Percentiles rank a stretch among this genome's conserved stretches.
Evolutionary conservation across 2,113 vertebrate species (phyloP).

Genomic region (Phalacrocorax pelagicus): DNA sequence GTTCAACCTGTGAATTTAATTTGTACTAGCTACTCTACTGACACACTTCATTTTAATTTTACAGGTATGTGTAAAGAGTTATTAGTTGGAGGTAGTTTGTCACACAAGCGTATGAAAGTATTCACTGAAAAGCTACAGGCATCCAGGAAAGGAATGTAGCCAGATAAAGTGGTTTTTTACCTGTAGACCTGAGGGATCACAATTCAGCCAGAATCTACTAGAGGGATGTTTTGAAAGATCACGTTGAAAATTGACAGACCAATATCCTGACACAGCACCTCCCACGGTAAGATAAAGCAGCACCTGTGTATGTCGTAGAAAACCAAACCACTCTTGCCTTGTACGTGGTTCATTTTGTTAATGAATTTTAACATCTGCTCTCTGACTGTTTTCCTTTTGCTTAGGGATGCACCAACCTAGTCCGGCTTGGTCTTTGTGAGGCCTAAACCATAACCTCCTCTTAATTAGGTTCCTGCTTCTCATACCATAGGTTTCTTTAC

Average conservation of each 20-base stretch:
- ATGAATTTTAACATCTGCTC: not conserved
- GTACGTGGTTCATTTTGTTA: fast-evolving
- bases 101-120: not conserved
- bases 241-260: not conserved
- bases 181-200: not conserved
- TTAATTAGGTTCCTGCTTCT: not conserved
- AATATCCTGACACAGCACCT: not conserved
- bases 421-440: not conserved
- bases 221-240: not conserved
- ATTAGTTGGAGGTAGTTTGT: not conserved
- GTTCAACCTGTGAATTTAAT: not conserved
- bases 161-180: not conserved
- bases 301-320: not conserved
- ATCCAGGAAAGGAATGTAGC: not conserved
- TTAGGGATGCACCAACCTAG: not conserved
- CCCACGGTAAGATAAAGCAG: not conserved
- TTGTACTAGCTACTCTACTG: not conserved
- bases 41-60: not conserved
- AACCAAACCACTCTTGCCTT: not conserved
- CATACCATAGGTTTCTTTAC: not conserved
- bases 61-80: not conserved
- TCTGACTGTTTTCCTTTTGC: not conserved
- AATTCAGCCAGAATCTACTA: not conserved
- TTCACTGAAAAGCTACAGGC: not conserved
- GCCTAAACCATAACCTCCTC: not conserved